Evolutionary conservation across 2,113 vertebrate species (phyloP).

Genomic region (Chaetodon trifascialis): DNA sequence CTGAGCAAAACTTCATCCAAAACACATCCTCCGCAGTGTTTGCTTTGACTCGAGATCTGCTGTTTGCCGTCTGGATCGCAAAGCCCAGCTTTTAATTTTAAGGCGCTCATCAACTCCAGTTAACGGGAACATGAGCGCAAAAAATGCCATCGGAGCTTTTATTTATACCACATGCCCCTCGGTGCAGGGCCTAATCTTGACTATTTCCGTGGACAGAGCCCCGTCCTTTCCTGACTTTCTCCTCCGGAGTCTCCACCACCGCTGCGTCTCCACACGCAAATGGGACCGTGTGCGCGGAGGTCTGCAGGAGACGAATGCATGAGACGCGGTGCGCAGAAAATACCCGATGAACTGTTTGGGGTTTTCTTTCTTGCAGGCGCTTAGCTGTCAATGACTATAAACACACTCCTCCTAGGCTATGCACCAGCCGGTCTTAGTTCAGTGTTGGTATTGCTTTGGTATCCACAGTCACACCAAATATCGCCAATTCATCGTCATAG

Average conservation of each 20-base stretch:
- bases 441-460: conserved; percentile 45
- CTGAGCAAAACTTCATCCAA: conserved; percentile 38
- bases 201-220: conserved; percentile 55
- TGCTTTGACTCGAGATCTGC: conserved; percentile 8
- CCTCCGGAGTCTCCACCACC: conserved; percentile 45
- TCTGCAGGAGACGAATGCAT: conserved; percentile 25
- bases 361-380: neutral
- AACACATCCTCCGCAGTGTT: conserved; percentile 11
- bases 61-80: neutral
- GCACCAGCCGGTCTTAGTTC: conserved; percentile 19
- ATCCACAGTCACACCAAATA: conserved; percentile 17
- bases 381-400: conserved; percentile 12
- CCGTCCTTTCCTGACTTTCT: conserved; percentile 71
- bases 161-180: conserved; percentile 29
- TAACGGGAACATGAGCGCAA: conserved; percentile 2
- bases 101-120: conserved; percentile 12
- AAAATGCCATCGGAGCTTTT: conserved; percentile 18
- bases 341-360: neutral
- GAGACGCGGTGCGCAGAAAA: conserved; percentile 3
- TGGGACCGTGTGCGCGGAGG: conserved; percentile 11
- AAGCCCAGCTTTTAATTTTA: conserved; percentile 2
- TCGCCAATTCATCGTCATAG: conserved; percentile 15
- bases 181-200: conserved; percentile 63
- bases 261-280: conserved; percentile 42
- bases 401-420: conserved; percentile 17